Conservation (phyloP, 2,797 vertebrate species). For the Caiman crocodilus region DNA sequence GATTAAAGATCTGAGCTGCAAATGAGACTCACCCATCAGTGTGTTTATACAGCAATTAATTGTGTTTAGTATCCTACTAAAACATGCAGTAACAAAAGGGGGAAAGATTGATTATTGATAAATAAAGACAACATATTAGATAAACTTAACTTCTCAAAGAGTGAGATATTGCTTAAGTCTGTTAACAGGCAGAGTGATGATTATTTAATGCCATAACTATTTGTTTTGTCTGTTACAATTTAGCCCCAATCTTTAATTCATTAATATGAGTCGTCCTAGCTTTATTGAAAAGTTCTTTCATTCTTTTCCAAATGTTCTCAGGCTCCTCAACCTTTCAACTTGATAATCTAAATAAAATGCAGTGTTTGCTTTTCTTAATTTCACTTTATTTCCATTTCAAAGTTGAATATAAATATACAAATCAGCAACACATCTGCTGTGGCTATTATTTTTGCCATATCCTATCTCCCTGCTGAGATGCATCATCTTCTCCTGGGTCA, state of each 20-base stretch:
- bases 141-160: conserved; percentile 52
- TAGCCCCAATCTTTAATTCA: conserved; percentile 69
- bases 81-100: conserved; percentile 24
- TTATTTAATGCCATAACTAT: conserved; percentile 72
- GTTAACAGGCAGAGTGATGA: conserved; percentile 49
- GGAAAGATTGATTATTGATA: conserved; percentile 11
- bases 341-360: conserved; percentile 57
- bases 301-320: conserved; percentile 63
- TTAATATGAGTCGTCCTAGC: conserved; percentile 59
- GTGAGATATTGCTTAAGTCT: conserved; percentile 59
- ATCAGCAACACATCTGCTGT: conserved; percentile 29
- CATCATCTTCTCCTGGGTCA: conserved; percentile 34
- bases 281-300: conserved; percentile 55
- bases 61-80: conserved; percentile 50
- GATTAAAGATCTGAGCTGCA: conserved; percentile 7
- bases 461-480: conserved; percentile 41
- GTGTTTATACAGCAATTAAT: conserved; percentile 56
- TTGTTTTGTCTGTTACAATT: conserved; percentile 69
- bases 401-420: conserved; percentile 23
- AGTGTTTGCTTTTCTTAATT: conserved; percentile 34
- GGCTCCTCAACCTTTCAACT: conserved; percentile 24
- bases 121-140: conserved; percentile 40
- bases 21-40: background rate
- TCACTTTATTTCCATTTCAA: conserved; percentile 67
- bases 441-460: conserved; percentile 44